Conservation (phyloP, 2,888 invertebrate species). For the Leptura quadrifasciata region DNA sequence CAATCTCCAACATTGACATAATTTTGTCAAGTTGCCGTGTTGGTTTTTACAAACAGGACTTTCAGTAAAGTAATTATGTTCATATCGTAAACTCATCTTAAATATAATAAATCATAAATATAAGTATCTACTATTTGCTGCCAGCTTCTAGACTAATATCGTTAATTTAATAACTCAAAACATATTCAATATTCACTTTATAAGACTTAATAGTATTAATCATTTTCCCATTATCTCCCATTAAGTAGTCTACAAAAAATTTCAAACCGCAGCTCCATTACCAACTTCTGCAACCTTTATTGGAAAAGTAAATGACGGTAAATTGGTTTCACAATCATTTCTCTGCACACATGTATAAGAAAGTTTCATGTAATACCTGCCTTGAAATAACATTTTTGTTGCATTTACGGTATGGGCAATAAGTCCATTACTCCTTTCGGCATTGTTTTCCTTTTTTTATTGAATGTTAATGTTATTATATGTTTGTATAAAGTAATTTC, state of each 20-base stretch:
- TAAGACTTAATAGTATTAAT: constrained; percentile 49
- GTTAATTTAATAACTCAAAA: constrained; percentile 23
- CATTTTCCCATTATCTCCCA: constrained; percentile 46
- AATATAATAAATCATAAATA: no score
- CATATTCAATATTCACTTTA: constrained; percentile 28
- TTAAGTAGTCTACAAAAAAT: constrained; percentile 37
- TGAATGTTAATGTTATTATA: constrained; percentile 11
- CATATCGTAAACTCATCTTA: no score
- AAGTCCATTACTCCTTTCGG: background rate
- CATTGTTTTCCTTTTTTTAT: constrained; percentile 20
- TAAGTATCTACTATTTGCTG: no score
- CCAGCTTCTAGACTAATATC: background rate
- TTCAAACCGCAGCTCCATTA: constrained; percentile 30
- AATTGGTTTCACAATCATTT: constrained; percentile 19
- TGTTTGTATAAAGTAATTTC: constrained; percentile 33
- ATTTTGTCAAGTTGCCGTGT: no score
- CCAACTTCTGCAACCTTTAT: constrained; percentile 32
- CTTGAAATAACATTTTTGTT: background rate
- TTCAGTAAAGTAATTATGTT: no score
- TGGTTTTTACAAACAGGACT: no score
- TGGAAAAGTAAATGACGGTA: constrained; percentile 4
- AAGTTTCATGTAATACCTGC: background rate
- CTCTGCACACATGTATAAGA: constrained; percentile 1
- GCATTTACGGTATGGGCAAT: background rate
- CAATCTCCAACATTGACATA: no score